Evolutionary conservation across 2,888 invertebrate genomes (phyloP).

Genomic region (Hemithea aestivaria): DNA sequence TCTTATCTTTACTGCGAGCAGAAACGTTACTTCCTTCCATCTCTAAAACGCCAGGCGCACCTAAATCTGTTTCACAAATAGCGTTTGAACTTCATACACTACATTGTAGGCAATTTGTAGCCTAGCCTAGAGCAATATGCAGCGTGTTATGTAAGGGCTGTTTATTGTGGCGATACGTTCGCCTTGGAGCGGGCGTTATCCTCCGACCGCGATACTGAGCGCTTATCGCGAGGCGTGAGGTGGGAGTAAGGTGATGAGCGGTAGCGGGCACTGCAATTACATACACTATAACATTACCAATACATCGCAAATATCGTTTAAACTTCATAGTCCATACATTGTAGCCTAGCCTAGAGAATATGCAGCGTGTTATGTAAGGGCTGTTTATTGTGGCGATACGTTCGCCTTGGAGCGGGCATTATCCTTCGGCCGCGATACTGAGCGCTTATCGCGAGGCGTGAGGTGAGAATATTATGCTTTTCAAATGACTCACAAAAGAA

Average conservation of each 20-base stretch:
- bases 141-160: slow-evolving; percentile 53
- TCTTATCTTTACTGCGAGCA: too few relatives aligned
- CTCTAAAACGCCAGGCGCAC: too few relatives aligned
- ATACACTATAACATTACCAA: background rate
- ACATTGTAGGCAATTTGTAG: slow-evolving; percentile 31
- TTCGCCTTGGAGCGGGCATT: slow-evolving; percentile 69
- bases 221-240: slow-evolving; percentile 42
- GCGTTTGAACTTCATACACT: slow-evolving; percentile 9
- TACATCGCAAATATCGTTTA: slow-evolving; percentile 2
- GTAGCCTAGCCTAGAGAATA: slow-evolving; percentile 39
- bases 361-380: slow-evolving; percentile 51
- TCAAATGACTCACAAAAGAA: background rate
- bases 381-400: slow-evolving; percentile 45
- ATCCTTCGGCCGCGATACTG: slow-evolving; percentile 57
- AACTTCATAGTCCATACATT: slow-evolving; percentile 19
- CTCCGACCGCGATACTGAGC: slow-evolving; percentile 50
- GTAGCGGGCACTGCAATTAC: background rate
- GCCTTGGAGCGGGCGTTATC: slow-evolving; percentile 71
- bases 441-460: slow-evolving; percentile 41
- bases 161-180: slow-evolving; percentile 46
- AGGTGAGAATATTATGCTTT: slow-evolving; percentile 19
- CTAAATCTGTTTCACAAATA: background rate
- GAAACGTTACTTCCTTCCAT: too few relatives aligned
- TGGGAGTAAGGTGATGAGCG: slow-evolving; percentile 16
- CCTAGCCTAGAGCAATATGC: slow-evolving; percentile 39